phyloP scores from a whole-genome alignment of 2,797 vertebrate species.

The Eulemur coronatus region DNA sequence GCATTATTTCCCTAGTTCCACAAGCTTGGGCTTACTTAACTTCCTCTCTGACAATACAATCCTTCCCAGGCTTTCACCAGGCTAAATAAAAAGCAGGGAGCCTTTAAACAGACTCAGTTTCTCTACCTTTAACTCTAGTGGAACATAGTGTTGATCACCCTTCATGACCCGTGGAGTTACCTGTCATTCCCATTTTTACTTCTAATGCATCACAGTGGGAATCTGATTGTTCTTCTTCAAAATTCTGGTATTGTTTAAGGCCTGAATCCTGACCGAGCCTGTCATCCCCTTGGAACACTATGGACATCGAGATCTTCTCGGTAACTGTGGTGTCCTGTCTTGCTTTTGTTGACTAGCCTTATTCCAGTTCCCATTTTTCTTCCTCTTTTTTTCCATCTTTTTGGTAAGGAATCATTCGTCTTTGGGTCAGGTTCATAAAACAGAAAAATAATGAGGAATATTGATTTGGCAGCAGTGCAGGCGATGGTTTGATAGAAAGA shows the following conservation, averaged over 20 bases:
- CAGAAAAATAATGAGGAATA: background rate
- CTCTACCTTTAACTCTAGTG: background rate
- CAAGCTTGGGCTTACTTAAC: background rate
- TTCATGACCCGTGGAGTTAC: background rate
- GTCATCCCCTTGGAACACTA: background rate
- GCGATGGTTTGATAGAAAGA: background rate
- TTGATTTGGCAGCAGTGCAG: background rate
- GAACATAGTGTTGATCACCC: background rate
- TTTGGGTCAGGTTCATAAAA: background rate
- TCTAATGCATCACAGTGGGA: background rate
- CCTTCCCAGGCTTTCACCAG: background rate
- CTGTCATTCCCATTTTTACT: background rate
- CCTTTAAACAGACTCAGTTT: background rate
- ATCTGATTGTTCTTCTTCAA: background rate
- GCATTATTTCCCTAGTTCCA: background rate
- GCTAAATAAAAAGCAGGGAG: background rate
- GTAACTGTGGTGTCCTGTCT: background rate
- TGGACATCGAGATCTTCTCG: background rate
- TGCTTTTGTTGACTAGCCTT: background rate
- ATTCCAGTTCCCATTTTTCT: background rate
- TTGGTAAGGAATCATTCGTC: constrained; percentile 1
- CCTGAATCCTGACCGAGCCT: background rate
- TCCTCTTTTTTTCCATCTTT: background rate
- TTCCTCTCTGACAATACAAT: background rate
- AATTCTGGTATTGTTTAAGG: background rate